Evolutionary conservation across 2,888 invertebrate genomes (phyloP).

Genomic region (Meghimatium bilineatum): DNA sequence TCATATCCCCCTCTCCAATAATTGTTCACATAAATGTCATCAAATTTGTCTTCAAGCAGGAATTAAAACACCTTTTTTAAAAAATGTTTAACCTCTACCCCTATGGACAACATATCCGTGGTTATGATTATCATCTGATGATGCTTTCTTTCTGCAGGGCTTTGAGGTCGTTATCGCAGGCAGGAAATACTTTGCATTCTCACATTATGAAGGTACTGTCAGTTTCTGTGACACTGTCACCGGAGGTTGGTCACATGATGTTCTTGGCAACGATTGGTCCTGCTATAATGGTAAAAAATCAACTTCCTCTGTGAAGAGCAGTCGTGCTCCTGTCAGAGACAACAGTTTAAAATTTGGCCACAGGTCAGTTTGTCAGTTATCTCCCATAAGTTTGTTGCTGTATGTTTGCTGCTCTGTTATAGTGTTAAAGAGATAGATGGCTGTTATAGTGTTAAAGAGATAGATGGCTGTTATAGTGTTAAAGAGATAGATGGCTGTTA

Average conservation of each 20-base stretch:
- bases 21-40: no score
- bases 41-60: no score
- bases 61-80: no score
- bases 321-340: not conserved
- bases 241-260: conserved; percentile 79
- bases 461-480: no score
- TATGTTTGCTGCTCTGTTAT: no score
- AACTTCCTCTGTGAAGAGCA: not conserved
- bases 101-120: no score
- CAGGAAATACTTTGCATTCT: conserved; percentile 79
- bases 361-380: conserved; percentile 27
- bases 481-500: no score
- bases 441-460: no score
- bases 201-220: conserved; percentile 70
- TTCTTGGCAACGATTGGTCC: conserved; percentile 78
- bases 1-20: no score
- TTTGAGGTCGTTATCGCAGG: conserved; percentile 78
- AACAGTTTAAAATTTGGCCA: conserved; percentile 38
- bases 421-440: no score
- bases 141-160: conserved; percentile 69
- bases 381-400: not conserved
- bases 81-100: no score
- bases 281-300: conserved; percentile 76
- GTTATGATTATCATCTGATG: no score
- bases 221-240: conserved; percentile 77